A percentile compares a stretch with the other conserved stretches of the same genome.
Evolutionary conservation across 2,888 invertebrate species (phyloP).

Genomic region (Zele albiditarsus): DNA sequence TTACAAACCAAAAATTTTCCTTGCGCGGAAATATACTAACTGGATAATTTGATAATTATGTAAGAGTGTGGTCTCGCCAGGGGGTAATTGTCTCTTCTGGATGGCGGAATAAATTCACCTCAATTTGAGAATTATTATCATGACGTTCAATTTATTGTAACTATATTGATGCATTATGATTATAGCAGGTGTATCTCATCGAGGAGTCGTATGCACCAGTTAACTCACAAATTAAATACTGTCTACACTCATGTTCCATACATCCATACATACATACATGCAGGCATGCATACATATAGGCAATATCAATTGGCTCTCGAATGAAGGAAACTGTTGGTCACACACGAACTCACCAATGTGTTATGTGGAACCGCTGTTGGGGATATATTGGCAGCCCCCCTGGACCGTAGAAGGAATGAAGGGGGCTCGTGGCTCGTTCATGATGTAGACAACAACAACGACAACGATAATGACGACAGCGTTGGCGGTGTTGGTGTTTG

Average conservation of each 20-base stretch:
- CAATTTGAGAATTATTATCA: too few relatives aligned
- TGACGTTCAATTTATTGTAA: not conserved
- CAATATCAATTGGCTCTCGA: not conserved
- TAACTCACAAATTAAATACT: not conserved
- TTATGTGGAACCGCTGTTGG: constrained; percentile 42
- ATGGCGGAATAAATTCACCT: too few relatives aligned
- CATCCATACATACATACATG: too few relatives aligned
- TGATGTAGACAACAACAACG: constrained; percentile 12
- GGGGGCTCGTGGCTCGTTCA: constrained; percentile 10
- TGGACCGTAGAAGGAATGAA: constrained; percentile 46
- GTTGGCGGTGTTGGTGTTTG: not conserved
- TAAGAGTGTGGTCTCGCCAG: not conserved
- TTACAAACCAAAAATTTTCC: not conserved
- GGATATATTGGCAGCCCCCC: constrained; percentile 47
- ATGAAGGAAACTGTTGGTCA: not conserved
- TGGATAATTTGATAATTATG: not conserved
- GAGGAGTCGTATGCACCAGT: not conserved
- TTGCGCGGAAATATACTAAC: not conserved
- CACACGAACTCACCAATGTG: not conserved
- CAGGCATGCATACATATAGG: not conserved
- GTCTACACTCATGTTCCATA: too few relatives aligned
- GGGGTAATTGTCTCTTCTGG: not conserved
- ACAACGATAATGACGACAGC: not conserved
- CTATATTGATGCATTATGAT: not conserved
- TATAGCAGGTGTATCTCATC: not conserved